Evolutionary conservation across 2,113 vertebrate genomes (phyloP), one percentile per base, ranked within the genome.

Genomic region (Cyphomyrus discorhynchus): DNA sequence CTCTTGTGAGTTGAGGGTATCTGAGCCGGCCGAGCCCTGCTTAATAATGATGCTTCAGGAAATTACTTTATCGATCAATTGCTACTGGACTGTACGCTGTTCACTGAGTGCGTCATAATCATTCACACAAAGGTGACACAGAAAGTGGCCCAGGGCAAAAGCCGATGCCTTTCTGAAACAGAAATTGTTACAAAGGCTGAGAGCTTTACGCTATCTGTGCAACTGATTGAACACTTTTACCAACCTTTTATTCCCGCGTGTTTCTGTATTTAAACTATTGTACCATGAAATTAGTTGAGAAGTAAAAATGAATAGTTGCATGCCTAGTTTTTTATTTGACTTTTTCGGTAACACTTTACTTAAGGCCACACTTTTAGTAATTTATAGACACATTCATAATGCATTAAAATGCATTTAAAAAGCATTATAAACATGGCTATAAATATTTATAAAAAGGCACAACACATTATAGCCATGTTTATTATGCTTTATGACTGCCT

Each of bases 51-150:
- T 46, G 77, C 49, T 46, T 62, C 88, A 89, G 89, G 77, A 84
- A 89, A 89, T 85, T 50, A 84, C 89, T 83, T 56, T 89, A 62
- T 85, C 52, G 52, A 89, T 62, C 80, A 77, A 83, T 45, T 13
- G 70, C 88, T 52, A 83, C 88, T 53, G 49, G 74, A 47, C 88
- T 39, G 19, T 24, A 82, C 5, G 24, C 19, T 52, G 39, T 52
- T 42, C 88, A 31, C 19, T n/a, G 50, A 53, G 77, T 66, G 80
- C 39, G 6, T 62, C 77, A 46, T 46, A 31, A 5, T 84, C 88
- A 89, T 89, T 89, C 88, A 89, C 35, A 62, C 50, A 84, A 53
- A 66, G 17, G 21, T 62, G 88, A 58, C 42, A 89, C 35, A 45
- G 31, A 85, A 53, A 56, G 35, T 19, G 5, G 35, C 89, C 47